A percentile compares a stretch with the other conserved stretches of the same genome.
These are phyloP conservation scores for Dipodomys merriami DNA, from an alignment of 2,113 vertebrate genomes.

Conservation along the genomic window DNA sequence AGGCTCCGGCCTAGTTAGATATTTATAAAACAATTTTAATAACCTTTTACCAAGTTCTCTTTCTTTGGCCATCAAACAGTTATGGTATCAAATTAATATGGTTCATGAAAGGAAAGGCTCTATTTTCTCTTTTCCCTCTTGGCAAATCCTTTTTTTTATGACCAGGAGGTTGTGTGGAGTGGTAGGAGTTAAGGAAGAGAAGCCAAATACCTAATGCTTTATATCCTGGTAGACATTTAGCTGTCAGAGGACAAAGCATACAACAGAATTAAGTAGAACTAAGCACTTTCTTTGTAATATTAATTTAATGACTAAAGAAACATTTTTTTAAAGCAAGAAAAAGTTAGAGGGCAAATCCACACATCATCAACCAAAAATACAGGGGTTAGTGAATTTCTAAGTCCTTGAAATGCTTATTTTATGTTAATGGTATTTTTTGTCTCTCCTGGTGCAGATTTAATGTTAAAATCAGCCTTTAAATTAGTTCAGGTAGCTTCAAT, in stretches of 20 bases:
- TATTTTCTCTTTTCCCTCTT: background rate
- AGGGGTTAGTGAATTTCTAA: background rate
- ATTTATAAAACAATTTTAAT: background rate
- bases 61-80: background rate
- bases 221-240: background rate
- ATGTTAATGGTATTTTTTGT: background rate
- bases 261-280: background rate
- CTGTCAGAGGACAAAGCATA: background rate
- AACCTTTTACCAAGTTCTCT: background rate
- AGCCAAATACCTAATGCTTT: background rate
- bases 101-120: background rate
- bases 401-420: slow-evolving; percentile 33
- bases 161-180: background rate
- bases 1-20: too few relatives aligned
- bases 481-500: background rate
- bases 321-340: background rate
- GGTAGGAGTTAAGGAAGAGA: background rate
- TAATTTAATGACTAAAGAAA: slow-evolving; percentile 7
- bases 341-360: background rate
- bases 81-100: background rate
- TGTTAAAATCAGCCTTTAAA: slow-evolving; percentile 38
- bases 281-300: slow-evolving; percentile 44
- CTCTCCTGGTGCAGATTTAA: background rate
- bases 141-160: background rate
- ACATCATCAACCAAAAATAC: background rate